phyloP scores from a whole-genome alignment of 2,113 vertebrate genomes.

The Xiphophorus hellerii region DNA sequence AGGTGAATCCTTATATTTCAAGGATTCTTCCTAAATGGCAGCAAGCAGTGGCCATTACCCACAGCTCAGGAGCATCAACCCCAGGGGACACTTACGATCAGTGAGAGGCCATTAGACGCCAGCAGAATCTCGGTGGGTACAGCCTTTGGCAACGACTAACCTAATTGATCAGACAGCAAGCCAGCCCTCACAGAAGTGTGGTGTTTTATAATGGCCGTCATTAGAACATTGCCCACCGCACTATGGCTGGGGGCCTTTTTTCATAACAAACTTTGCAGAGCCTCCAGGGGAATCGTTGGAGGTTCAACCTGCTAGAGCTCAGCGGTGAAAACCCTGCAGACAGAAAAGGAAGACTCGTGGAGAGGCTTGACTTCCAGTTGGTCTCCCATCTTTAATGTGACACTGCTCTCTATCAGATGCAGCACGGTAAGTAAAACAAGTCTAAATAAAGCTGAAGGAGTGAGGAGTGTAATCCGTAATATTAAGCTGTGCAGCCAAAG shows the following conservation, averaged over 20 bases:
- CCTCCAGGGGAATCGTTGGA: constrained; percentile 15
- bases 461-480: no score
- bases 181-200: constrained; percentile 13
- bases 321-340: constrained; percentile 5
- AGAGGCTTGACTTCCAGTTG: constrained; percentile 14
- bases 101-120: constrained; percentile 58
- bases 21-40: constrained; percentile 31
- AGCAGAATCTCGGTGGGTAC: constrained; percentile 40
- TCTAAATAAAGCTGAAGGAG: no score
- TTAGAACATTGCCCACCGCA: constrained; percentile 36
- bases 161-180: constrained; percentile 57
- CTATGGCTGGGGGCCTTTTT: constrained; percentile 1
- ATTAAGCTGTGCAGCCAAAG: no score
- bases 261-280: constrained; percentile 11
- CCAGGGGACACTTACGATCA: constrained; percentile 35
- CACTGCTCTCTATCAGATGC: no score
- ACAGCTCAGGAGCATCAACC: constrained; percentile 30
- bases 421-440: no score
- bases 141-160: constrained; percentile 39
- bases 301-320: constrained; percentile 15
- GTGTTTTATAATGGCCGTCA: constrained; percentile 47
- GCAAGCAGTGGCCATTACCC: constrained; percentile 30
- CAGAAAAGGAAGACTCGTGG: constrained; percentile 1
- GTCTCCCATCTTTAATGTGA: neutral
- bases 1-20: neutral